Percentiles rank a stretch among this genome's conserved stretches.
These are phyloP conservation scores for Tinea pellionella DNA, from an alignment of 2,888 invertebrate genomes.

Conservation along the genomic window DNA sequence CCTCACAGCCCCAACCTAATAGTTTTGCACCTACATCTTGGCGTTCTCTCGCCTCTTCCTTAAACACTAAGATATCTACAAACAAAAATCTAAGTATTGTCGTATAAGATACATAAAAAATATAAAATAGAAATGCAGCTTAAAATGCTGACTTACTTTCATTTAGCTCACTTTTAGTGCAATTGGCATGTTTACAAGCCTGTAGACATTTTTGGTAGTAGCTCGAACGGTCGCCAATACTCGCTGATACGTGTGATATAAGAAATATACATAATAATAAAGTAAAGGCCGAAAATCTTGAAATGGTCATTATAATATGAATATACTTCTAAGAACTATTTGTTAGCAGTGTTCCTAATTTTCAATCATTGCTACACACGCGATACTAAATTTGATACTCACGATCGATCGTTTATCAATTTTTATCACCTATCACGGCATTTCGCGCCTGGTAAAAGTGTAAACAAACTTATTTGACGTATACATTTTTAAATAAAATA, in stretches of 20 bases:
- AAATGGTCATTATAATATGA: neutral
- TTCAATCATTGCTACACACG: neutral
- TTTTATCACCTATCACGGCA: neutral
- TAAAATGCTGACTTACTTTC: neutral
- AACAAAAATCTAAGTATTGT: too few species aligned
- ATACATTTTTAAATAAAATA: too few species aligned
- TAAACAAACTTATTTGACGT: too few species aligned
- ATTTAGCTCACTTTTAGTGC: slow-evolving; percentile 54
- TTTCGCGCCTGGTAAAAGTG: too few species aligned
- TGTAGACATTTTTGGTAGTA: slow-evolving; percentile 66
- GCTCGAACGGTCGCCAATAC: slow-evolving; percentile 66
- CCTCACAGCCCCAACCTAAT: slow-evolving; percentile 83
- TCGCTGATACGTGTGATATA: slow-evolving; percentile 23
- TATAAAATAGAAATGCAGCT: too few species aligned
- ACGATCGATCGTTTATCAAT: neutral
- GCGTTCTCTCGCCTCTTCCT: slow-evolving; percentile 18
- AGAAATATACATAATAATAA: neutral
- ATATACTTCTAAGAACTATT: neutral
- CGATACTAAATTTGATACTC: neutral
- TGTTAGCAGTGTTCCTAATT: too few species aligned
- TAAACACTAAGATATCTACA: slow-evolving; percentile 31
- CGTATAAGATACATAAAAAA: too few species aligned
- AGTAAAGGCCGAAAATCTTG: neutral
- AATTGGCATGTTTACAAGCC: slow-evolving; percentile 53
- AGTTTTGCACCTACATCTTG: slow-evolving; percentile 24